Percentiles rank a stretch among this genome's conserved stretches.
Conservation (phyloP, 2,113 vertebrate genomes). For the Cygnus buccinator region DNA sequence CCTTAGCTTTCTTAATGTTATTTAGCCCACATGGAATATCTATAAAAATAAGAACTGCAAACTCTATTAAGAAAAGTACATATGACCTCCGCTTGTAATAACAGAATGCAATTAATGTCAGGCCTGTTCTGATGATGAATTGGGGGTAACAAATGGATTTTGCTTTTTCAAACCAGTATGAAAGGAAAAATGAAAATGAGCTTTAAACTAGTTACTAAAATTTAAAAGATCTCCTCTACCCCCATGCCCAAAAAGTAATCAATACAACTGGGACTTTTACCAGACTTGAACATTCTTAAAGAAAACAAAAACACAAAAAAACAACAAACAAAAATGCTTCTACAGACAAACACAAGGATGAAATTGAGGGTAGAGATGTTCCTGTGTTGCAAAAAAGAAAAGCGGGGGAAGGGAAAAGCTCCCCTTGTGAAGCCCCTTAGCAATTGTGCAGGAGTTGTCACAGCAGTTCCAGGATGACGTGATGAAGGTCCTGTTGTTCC, state of each 20-base stretch:
- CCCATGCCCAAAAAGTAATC: not conserved
- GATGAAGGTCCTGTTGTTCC: not conserved
- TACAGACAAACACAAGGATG: not conserved
- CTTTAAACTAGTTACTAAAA: slow-evolving; percentile 22
- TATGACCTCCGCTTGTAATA: slow-evolving; percentile 55
- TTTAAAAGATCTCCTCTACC: not conserved
- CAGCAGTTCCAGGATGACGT: not conserved
- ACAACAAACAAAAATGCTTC: not conserved
- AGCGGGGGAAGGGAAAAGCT: not conserved
- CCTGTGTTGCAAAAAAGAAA: not conserved
- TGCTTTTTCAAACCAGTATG: slow-evolving; percentile 32
- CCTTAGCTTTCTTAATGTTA: slow-evolving; percentile 67
- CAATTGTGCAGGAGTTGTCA: not conserved
- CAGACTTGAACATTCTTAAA: not conserved
- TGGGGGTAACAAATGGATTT: slow-evolving; percentile 56
- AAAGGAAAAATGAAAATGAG: slow-evolving; percentile 32
- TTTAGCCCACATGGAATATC: slow-evolving; percentile 68
- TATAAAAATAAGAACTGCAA: slow-evolving; percentile 65
- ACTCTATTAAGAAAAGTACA: slow-evolving; percentile 66
- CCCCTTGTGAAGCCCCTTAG: not conserved
- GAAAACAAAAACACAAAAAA: not conserved
- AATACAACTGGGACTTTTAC: not conserved
- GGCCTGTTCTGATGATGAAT: slow-evolving; percentile 61
- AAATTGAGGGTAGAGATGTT: not conserved
- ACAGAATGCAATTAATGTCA: slow-evolving; percentile 72